These are phyloP conservation scores for Mustela nigripes DNA, from an alignment of 2,113 vertebrate species.

Conservation along the genomic window DNA sequence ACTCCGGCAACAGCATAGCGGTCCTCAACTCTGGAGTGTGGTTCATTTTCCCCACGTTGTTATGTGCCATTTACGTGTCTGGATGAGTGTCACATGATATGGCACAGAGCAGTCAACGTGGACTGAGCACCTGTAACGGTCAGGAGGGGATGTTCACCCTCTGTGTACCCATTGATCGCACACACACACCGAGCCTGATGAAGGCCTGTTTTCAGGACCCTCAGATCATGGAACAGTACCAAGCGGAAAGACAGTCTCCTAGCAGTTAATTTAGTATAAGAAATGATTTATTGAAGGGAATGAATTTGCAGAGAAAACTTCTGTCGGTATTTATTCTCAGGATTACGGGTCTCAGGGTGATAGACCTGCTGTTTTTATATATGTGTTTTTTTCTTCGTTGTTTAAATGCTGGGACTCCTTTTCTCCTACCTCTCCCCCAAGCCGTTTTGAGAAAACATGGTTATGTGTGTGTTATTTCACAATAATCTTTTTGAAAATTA, in stretches of 20 bases:
- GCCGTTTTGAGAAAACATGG: background rate
- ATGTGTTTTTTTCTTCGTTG: background rate
- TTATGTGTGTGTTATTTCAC: background rate
- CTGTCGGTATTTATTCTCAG: background rate
- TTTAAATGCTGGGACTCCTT: background rate
- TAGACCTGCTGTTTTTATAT: background rate
- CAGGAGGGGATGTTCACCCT: background rate
- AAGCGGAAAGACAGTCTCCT: background rate
- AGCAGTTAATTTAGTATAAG: background rate
- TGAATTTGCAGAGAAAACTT: background rate
- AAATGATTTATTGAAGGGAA: background rate
- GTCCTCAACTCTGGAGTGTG: background rate
- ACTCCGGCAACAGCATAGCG: background rate
- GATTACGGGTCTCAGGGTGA: background rate
- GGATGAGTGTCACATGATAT: background rate
- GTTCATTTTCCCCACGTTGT: background rate
- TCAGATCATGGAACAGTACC: background rate
- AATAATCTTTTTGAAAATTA: background rate
- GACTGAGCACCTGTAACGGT: background rate
- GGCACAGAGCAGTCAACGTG: background rate
- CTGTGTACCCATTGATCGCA: background rate
- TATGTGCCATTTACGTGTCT: background rate
- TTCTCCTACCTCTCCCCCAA: background rate
- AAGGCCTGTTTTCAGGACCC: background rate
- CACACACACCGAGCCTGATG: accelerated